Evolutionary conservation across 2,113 vertebrate genomes (phyloP), one percentile per base, ranked within the genome.

Genomic region (Daboia siamensis): DNA sequence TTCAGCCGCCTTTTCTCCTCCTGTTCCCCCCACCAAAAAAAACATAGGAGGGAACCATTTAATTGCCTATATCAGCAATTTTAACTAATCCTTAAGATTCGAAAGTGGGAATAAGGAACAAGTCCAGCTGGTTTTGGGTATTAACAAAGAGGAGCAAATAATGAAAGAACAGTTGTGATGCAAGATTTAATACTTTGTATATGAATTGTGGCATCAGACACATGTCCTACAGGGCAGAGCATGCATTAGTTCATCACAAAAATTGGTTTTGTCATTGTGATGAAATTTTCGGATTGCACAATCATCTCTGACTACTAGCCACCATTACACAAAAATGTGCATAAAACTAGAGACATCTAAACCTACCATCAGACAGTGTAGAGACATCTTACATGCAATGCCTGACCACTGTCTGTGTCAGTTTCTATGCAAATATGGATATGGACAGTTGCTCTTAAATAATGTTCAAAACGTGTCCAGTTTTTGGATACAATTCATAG

Each of bases 1-100:
- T 99, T 99, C 98, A 99, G 98, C 95, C 98, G 98, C 96, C 98
- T 98, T 97, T 99, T 99, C 93, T 99, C 99, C 94, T 99, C 99
- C 99, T 99, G 95, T 39, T 39, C 39, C 39, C 39, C 39, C 39
- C 39, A 39, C 93, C 54, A 85, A 94, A 24, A 92, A 57, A 51
- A n/a, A 29, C 93, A 0, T 0, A 91, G 54, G 44, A 90, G 20
- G 29, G 9, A 51, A 80, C 4, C 3, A 7, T 51, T 61, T 5
- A 9, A 51, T 54, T 26, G 57, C 0, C 85, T 59, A 21, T 44
- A 44, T 80, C 17, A 80, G 74, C 33, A 80, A 80, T 17, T 44
- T 21, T 0, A 1, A 20, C 46, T 20, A 5, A 51, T 4, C n/a
- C 29, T 86, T 15, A 59, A n/a, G 13, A 20, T 39, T 56, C 26